A percentile compares a stretch with the other conserved stretches of the same genome.
These are phyloP conservation scores for Drosophila fungiperda DNA, from an alignment of 2,888 invertebrate species.

Conservation along the genomic window DNA sequence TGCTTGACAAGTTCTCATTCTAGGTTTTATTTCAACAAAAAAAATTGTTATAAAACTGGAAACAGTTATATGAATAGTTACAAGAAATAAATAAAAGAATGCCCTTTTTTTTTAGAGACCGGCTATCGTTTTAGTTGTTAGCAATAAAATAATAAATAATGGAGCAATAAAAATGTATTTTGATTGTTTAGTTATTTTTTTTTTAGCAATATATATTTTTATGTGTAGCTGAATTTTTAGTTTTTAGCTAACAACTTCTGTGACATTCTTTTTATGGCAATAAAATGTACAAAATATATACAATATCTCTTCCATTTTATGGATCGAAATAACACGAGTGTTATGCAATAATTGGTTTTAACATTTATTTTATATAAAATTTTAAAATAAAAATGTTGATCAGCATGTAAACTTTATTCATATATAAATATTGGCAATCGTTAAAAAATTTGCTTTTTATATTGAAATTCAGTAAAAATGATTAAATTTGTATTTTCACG, in stretches of 20 bases:
- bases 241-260: background rate
- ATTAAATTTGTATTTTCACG: background rate
- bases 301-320: background rate
- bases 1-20: background rate
- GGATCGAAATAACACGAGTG: background rate
- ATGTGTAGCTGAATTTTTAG: background rate
- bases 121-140: background rate
- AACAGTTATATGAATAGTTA: background rate
- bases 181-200: background rate
- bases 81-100: background rate
- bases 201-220: background rate
- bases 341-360: background rate
- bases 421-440: background rate
- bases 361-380: background rate
- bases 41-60: no score
- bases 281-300: background rate
- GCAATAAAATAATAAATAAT: constrained; percentile 6
- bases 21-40: background rate
- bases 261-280: background rate
- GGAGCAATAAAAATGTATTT: background rate
- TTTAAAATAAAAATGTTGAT: background rate
- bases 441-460: no score
- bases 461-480: no score
- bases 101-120: background rate
- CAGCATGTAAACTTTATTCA: background rate